phyloP scores from a whole-genome alignment of 2,113 vertebrate genomes.

The Typhlomys cinereus region DNA sequence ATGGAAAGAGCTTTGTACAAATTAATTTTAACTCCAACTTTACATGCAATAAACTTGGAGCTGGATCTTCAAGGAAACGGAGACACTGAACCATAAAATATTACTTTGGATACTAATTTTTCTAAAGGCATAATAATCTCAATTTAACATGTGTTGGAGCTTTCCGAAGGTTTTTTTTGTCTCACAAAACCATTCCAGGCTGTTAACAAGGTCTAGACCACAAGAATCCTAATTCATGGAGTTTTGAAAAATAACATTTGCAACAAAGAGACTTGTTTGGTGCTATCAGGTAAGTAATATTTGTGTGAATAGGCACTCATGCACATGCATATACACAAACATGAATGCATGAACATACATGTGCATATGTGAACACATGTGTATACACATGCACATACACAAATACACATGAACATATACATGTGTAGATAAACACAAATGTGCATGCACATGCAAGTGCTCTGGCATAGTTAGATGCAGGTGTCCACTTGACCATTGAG shows the following conservation, averaged over 20 bases:
- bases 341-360: neutral
- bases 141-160: neutral
- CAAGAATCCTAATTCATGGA: neutral
- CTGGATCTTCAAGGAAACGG: conserved; percentile 58
- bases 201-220: neutral
- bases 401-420: too few relatives aligned
- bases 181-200: neutral
- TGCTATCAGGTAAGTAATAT: too few relatives aligned
- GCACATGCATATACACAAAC: rapidly evolving
- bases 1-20: conserved; percentile 45
- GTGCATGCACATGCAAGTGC: too few relatives aligned
- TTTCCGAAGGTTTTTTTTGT: conserved; percentile 45
- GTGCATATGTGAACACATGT: neutral
- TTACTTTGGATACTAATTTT: conserved; percentile 21
- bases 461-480: too few relatives aligned
- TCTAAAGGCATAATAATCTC: neutral
- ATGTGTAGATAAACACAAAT: too few relatives aligned
- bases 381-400: neutral
- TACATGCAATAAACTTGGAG: neutral
- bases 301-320: neutral
- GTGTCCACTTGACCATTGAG: too few relatives aligned
- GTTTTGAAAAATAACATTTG: neutral
- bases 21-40: conserved; percentile 44
- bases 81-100: conserved; percentile 45
- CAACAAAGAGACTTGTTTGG: neutral